A percentile compares a stretch with the other conserved stretches of the same genome.
phyloP scores from a whole-genome alignment of 2,888 invertebrate genomes.

The Achlya flavicornis region DNA sequence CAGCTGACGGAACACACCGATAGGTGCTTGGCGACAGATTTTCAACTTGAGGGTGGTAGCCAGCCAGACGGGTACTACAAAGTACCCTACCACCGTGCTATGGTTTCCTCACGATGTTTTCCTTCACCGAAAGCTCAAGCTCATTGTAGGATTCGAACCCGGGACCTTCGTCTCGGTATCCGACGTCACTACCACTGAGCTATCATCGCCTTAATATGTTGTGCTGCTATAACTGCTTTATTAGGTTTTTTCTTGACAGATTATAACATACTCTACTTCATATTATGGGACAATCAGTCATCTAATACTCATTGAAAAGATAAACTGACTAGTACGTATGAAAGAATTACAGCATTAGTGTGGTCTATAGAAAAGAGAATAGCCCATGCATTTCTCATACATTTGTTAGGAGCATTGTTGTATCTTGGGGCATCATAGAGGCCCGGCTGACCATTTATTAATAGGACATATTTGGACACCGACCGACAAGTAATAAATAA shows the following conservation, averaged over 20 bases:
- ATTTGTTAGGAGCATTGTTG: conserved; percentile 66
- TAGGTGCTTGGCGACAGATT: too few relatives aligned
- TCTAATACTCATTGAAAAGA: conserved; percentile 10
- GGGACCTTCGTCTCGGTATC: too few relatives aligned
- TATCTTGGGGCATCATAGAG: conserved; percentile 36
- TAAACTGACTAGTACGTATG: conserved; percentile 5
- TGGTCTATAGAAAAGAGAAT: conserved; percentile 38
- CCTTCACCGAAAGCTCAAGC: too few relatives aligned
- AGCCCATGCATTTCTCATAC: conserved; percentile 55
- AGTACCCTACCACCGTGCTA: too few relatives aligned
- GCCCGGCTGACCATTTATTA: conserved; percentile 69
- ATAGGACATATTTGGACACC: conserved; percentile 77
- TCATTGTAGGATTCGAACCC: too few relatives aligned
- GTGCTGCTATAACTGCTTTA: background rate
- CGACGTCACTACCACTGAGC: too few relatives aligned
- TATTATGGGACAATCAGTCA: conserved; percentile 11
- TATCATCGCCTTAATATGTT: too few relatives aligned
- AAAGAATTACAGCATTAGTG: conserved; percentile 13
- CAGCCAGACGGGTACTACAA: too few relatives aligned
- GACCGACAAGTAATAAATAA: conserved; percentile 69
- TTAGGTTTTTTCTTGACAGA: background rate
- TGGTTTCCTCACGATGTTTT: too few relatives aligned
- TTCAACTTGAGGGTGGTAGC: too few relatives aligned
- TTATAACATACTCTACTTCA: too few relatives aligned
- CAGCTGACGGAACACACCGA: too few relatives aligned